A percentile compares a stretch with the other conserved stretches of the same genome.
phyloP scores from a whole-genome alignment of 2,797 vertebrate species.

The Rhincodon typus region DNA sequence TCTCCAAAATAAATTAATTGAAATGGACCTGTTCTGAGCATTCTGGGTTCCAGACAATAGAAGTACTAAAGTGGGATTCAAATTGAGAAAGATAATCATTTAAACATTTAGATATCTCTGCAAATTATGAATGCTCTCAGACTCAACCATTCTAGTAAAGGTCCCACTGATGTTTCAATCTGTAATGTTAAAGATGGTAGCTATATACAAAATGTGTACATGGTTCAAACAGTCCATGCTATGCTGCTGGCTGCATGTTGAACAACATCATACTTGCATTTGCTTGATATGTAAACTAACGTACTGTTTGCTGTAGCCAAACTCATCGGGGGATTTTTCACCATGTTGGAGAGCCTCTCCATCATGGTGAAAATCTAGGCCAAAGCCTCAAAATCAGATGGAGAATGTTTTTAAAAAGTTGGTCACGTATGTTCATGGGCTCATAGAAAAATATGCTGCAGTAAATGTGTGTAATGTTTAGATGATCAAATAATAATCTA shows the following conservation, averaged over 20 bases:
- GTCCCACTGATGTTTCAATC: not conserved
- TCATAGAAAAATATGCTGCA: not conserved
- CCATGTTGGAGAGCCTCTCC: too few relatives aligned
- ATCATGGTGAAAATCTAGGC: too few relatives aligned
- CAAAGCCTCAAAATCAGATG: not conserved
- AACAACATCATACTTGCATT: not conserved
- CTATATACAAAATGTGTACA: not conserved
- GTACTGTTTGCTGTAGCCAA: not conserved
- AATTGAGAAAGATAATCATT: too few relatives aligned
- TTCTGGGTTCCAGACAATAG: too few relatives aligned
- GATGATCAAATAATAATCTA: not conserved
- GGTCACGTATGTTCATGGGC: not conserved
- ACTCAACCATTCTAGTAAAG: not conserved
- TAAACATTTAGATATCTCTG: too few relatives aligned
- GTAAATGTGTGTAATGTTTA: not conserved
- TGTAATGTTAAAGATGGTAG: not conserved
- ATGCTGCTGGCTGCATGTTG: not conserved
- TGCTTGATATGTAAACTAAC: not conserved
- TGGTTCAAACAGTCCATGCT: not conserved
- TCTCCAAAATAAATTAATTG: too few relatives aligned
- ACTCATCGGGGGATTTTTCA: too few relatives aligned
- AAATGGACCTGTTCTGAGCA: too few relatives aligned
- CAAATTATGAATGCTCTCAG: too few relatives aligned
- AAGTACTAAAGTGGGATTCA: too few relatives aligned
- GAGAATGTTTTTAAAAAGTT: not conserved